Base-by-base conservation (phyloP, 2,797 vertebrate species). In the Lates japonicus region DNA sequence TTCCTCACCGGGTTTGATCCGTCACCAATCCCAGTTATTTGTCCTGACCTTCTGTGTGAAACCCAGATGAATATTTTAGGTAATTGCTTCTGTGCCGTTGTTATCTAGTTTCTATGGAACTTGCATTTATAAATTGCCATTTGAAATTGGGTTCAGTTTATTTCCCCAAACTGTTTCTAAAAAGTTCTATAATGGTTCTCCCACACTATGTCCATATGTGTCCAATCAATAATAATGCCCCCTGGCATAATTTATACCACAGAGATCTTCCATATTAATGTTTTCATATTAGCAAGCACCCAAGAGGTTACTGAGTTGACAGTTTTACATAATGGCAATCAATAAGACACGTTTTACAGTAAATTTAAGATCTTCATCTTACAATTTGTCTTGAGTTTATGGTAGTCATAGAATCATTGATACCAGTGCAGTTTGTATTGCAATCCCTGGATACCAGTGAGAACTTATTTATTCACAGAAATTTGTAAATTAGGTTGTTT, bases 141-240 rank as follows among this genome's bases (percentile, higher is more conserved):
- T 82, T 84, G 11, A 87, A 87, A 88, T 74, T 65, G 70, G 31
- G 55, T 76, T 81, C 61, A 76, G 63, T 49, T 67, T 85, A 81
- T 69, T 86, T 80, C 77, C 83, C 69, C 59, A 66, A 84, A 85
- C 20, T 7, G 4, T 69, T 35, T 68, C 46, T 66, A 14, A 83
- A 83, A 39, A 37, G 64, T 64, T 77, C 61, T 77, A 42, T 67
- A 78, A 78, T 81, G 70, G 63, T 70, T 86, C 46, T 63, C 68
- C 13, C 39, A 78, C 63, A 83, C 17, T 4, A 3, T 70, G 62
- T 80, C 80, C 84, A 85, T 81, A 84, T 86, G 74, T 85, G 71
- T 73, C 77, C 55, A 83, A 85, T 92, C 85, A 89, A 87, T 90
- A 80, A 70, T 29, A 77, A 79, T 65, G 52, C 59, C 86, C 65